These are phyloP conservation scores for Garra rufa DNA, from an alignment of 2,113 vertebrate species.

Conservation along the genomic window DNA sequence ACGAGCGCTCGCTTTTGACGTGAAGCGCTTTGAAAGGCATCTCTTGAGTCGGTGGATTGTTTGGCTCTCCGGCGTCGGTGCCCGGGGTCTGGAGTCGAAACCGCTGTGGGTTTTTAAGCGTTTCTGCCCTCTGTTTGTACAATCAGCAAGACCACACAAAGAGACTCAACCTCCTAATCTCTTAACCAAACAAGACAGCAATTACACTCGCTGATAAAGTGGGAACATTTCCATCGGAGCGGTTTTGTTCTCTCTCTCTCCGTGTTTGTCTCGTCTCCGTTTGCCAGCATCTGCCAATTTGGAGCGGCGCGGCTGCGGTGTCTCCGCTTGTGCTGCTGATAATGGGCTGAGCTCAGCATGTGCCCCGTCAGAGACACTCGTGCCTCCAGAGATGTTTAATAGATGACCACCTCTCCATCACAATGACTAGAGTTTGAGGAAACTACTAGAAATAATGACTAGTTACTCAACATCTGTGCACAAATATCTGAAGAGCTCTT, in stretches of 20 bases:
- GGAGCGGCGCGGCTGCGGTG: slow-evolving; percentile 42
- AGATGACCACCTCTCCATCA: background rate
- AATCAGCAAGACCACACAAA: slow-evolving; percentile 82
- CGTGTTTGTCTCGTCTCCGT: background rate
- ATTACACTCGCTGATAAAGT: slow-evolving; percentile 82
- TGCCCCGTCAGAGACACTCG: slow-evolving; percentile 57
- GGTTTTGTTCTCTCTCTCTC: slow-evolving; percentile 3
- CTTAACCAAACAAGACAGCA: slow-evolving; percentile 83
- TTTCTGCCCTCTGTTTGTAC: slow-evolving; percentile 76
- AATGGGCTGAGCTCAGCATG: slow-evolving; percentile 52
- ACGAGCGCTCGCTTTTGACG: no score
- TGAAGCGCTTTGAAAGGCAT: background rate
- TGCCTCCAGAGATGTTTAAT: slow-evolving; percentile 52
- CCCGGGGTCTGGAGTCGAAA: slow-evolving; percentile 54
- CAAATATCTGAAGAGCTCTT: slow-evolving; percentile 41
- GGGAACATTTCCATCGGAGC: slow-evolving; percentile 77
- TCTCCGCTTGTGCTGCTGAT: slow-evolving; percentile 54
- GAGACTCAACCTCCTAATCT: slow-evolving; percentile 81
- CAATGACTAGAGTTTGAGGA: background rate
- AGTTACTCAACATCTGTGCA: slow-evolving; percentile 70
- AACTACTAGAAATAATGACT: slow-evolving; percentile 4
- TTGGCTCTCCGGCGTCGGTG: background rate
- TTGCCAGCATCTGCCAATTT: slow-evolving; percentile 67
- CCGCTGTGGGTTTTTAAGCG: slow-evolving; percentile 69
- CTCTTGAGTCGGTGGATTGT: slow-evolving; percentile 43